Evolutionary conservation across 2,888 invertebrate species (phyloP).

Genomic region (Drosophila acutilabella): DNA sequence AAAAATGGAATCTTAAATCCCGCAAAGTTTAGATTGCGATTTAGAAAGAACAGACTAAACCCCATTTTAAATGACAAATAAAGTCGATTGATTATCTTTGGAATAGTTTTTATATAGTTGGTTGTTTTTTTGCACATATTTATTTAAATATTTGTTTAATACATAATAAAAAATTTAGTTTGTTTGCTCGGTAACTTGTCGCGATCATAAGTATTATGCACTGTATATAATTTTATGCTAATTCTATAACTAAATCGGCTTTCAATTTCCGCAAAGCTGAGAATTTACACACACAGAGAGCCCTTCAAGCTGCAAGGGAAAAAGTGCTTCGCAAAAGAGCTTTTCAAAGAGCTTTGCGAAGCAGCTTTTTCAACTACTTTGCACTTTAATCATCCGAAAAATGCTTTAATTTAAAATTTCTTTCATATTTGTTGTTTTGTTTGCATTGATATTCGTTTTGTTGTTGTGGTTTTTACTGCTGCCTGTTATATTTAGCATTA

Average conservation of each 20-base stretch:
- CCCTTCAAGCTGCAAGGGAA: slow-evolving; percentile 36
- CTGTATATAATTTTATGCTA: slow-evolving; percentile 53
- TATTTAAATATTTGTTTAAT: slow-evolving; percentile 68
- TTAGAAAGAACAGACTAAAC: background rate
- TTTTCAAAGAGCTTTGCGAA: slow-evolving; percentile 16
- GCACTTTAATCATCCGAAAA: slow-evolving; percentile 9
- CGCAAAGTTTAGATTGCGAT: no score
- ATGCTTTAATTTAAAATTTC: slow-evolving; percentile 51
- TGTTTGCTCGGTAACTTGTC: slow-evolving; percentile 55
- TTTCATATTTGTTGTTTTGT: slow-evolving; percentile 9
- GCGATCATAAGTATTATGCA: slow-evolving; percentile 63
- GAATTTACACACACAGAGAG: slow-evolving; percentile 48
- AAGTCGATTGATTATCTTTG: slow-evolving; percentile 33
- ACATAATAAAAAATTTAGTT: slow-evolving; percentile 73
- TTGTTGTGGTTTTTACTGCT: slow-evolving; percentile 49
- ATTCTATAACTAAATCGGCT: slow-evolving; percentile 62
- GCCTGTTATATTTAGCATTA: slow-evolving; percentile 19
- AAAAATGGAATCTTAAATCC: no score
- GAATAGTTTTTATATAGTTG: slow-evolving; percentile 36
- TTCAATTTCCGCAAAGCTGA: slow-evolving; percentile 51
- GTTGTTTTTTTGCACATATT: slow-evolving; percentile 69
- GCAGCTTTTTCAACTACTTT: slow-evolving; percentile 30
- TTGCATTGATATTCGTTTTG: slow-evolving; percentile 46
- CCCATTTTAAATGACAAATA: background rate
- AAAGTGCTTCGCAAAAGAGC: slow-evolving; percentile 16